A percentile compares a stretch with the other conserved stretches of the same genome.
Evolutionary conservation across 53 echinoderm and acorn worm species (phyloP).

Genomic region (Pentamera pediparva): DNA sequence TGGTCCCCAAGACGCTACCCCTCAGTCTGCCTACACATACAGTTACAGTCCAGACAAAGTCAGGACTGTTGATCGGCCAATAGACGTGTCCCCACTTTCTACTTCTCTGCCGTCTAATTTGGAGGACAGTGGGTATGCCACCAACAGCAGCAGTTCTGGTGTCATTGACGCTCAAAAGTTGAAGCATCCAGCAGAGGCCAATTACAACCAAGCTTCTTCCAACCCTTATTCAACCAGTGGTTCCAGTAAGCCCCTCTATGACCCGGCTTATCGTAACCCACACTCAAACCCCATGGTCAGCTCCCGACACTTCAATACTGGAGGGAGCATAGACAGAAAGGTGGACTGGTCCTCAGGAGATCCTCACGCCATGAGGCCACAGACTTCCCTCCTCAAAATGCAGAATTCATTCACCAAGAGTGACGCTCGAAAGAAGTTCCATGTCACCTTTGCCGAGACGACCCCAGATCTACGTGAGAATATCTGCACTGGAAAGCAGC

Average conservation of each 20-base stretch:
- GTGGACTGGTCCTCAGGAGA: conserved; percentile 77
- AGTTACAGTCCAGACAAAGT: conserved; percentile 86
- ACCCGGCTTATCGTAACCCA: conserved; percentile 55
- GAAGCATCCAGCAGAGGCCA: conserved; percentile 25
- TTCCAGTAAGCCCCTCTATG: conserved; percentile 40
- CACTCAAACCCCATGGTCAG: conserved; percentile 64
- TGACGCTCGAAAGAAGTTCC: conserved; percentile 50
- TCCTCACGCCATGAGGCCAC: conserved; percentile 63
- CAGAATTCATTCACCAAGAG: conserved; percentile 89
- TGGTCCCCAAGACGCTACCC: conserved; percentile 62
- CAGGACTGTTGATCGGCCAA: conserved; percentile 52
- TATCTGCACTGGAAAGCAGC: conserved; percentile 69
- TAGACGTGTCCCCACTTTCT: conserved; percentile 55
- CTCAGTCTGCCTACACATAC: conserved; percentile 80
- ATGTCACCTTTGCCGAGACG: conserved; percentile 62
- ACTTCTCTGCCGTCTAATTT: conserved; percentile 57
- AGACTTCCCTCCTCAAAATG: conserved; percentile 68
- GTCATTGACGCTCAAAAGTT: not conserved
- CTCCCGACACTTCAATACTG: conserved; percentile 70
- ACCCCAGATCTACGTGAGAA: conserved; percentile 88
- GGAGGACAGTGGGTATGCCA: conserved; percentile 35
- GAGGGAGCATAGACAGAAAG: conserved; percentile 63
- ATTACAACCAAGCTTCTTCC: conserved; percentile 34
- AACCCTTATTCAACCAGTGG: conserved; percentile 22
- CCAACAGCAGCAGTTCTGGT: conserved; percentile 10